phyloP scores from a whole-genome alignment of 2,797 vertebrate species.

The Mormyrus hasselquistii region DNA sequence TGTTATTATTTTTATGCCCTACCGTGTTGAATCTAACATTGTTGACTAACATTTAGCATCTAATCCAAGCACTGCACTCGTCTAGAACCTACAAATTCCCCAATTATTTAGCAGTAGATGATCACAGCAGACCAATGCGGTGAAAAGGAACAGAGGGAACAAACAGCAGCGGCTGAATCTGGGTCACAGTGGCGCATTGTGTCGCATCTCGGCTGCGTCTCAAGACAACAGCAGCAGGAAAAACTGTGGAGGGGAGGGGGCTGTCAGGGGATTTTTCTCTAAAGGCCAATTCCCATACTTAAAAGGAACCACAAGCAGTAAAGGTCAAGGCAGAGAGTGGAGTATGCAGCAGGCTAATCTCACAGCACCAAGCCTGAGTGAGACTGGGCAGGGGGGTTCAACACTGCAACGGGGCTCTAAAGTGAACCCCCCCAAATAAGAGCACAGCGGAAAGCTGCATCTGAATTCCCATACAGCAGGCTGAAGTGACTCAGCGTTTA shows the following conservation, averaged over 20 bases:
- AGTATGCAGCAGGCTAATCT: background rate
- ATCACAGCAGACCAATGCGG: background rate
- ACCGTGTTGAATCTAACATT: background rate
- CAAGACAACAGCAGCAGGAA: background rate
- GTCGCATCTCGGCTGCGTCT: conserved; percentile 4
- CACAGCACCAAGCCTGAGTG: background rate
- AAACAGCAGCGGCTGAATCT: conserved; percentile 4
- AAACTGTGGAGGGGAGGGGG: background rate
- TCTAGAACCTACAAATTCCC: background rate
- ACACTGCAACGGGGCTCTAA: background rate
- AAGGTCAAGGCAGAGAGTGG: conserved; percentile 5
- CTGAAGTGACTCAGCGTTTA: background rate
- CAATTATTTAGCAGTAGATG: background rate
- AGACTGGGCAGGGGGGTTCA: background rate
- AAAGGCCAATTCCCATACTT: background rate
- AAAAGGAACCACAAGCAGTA: background rate
- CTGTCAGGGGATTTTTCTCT: background rate
- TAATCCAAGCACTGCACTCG: background rate
- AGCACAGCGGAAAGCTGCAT: background rate
- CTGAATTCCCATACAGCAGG: background rate
- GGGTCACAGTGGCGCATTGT: conserved; percentile 8
- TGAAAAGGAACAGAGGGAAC: background rate
- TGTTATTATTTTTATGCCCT: background rate
- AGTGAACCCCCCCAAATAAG: background rate
- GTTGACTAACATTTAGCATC: background rate